Evolutionary conservation across 1,140 invertebrate species (phyloP).

Genomic region (Magallana ariakensis): DNA sequence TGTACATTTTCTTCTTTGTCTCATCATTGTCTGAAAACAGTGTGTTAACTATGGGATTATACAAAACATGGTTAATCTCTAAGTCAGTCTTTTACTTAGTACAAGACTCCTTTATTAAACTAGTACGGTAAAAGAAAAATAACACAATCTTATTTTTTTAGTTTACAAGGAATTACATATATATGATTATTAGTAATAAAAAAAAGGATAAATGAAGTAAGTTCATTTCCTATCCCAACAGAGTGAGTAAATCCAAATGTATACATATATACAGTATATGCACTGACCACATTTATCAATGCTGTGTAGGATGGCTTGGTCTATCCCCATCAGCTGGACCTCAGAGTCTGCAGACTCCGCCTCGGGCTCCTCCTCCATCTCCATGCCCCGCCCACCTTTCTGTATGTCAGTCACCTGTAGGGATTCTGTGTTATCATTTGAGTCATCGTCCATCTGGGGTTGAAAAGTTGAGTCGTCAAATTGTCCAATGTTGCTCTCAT

Average conservation of each 20-base stretch:
- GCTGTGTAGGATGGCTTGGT: conserved; percentile 93
- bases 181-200: neutral
- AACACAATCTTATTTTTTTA: too few relatives aligned
- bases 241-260: neutral
- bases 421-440: conserved; percentile 74
- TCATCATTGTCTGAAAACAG: conserved; percentile 85
- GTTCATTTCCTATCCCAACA: too few relatives aligned
- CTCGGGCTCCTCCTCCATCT: conserved; percentile 70
- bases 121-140: too few relatives aligned
- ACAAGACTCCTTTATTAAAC: too few relatives aligned
- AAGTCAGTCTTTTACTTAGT: too few relatives aligned
- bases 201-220: too few relatives aligned
- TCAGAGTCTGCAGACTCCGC: conserved; percentile 79
- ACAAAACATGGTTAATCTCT: too few relatives aligned
- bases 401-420: conserved; percentile 72
- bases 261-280: neutral
- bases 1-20: conserved; percentile 96
- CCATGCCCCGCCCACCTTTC: conserved; percentile 82
- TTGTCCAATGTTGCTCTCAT: conserved; percentile 55
- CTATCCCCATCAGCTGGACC: conserved; percentile 90
- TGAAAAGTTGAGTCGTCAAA: conserved; percentile 65
- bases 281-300: conserved; percentile 91
- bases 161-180: neutral
- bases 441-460: conserved; percentile 74
- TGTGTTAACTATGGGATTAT: neutral